Percentiles rank a stretch among this genome's conserved stretches.
Conservation (phyloP, 2,113 vertebrate species). For the Phalacrocorax pelagicus region DNA sequence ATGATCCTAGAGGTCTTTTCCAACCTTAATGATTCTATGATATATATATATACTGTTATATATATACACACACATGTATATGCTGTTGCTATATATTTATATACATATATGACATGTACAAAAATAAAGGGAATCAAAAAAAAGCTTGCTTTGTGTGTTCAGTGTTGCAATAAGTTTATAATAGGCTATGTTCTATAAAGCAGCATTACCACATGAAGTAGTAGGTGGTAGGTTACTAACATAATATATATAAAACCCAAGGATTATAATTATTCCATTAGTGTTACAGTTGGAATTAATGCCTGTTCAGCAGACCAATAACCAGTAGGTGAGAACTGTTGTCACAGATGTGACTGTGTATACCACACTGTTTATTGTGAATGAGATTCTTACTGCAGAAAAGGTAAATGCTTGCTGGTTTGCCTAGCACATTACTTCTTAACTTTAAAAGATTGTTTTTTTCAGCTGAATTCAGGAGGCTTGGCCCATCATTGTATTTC, state of each 20-base stretch:
- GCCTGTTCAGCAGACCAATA: not conserved
- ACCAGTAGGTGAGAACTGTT: not conserved
- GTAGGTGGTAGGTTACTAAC: not conserved
- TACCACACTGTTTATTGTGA: not conserved
- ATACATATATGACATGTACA: not conserved
- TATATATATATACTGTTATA: too few species aligned
- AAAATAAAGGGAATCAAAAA: not conserved
- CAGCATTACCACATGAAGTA: not conserved
- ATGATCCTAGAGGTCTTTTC: too few species aligned
- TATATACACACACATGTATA: too few species aligned
- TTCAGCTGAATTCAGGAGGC: not conserved
- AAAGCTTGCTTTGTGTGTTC: not conserved
- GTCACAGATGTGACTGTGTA: not conserved
- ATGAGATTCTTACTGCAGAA: not conserved
- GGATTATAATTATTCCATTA: not conserved
- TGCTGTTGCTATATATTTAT: not conserved
- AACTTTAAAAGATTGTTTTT: not conserved
- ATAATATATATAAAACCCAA: not conserved
- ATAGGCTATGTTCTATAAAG: not conserved
- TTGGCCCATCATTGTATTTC: not conserved
- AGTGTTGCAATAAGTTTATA: not conserved
- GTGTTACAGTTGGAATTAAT: not conserved
- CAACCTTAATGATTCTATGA: too few species aligned
- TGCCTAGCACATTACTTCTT: not conserved
- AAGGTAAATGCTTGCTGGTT: not conserved